These are phyloP conservation scores for Spilogale gracilis DNA, from an alignment of 2,113 vertebrate genomes.

Conservation along the genomic window DNA sequence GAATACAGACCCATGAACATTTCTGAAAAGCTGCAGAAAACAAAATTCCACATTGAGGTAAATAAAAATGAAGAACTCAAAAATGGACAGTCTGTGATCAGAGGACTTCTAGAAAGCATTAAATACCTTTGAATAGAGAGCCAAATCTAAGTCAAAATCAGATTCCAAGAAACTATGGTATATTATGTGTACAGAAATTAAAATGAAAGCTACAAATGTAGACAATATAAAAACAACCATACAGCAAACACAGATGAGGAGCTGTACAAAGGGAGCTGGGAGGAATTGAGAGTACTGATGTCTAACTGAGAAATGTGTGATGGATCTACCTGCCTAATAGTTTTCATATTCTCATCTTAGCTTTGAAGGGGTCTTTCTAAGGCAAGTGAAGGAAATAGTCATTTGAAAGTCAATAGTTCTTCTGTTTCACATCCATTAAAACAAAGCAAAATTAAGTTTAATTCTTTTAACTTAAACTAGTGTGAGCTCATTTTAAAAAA, in stretches of 20 bases:
- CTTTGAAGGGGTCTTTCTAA: background rate
- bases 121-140: background rate
- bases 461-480: constrained; percentile 50
- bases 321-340: background rate
- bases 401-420: constrained; percentile 15
- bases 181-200: background rate
- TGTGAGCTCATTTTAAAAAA: background rate
- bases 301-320: background rate
- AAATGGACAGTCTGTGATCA: background rate
- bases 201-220: background rate
- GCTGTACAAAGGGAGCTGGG: background rate
- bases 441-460: constrained; percentile 38
- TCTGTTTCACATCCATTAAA: constrained; percentile 30
- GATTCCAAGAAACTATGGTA: background rate
- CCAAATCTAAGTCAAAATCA: background rate
- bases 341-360: background rate
- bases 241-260: background rate
- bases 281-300: background rate
- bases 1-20: background rate
- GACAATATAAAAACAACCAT: background rate
- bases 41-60: background rate
- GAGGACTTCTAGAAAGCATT: background rate
- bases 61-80: background rate
- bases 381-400: background rate
- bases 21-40: background rate